Conservation (phyloP, 2,888 invertebrate genomes). For the Barypeithes pellucidus region DNA sequence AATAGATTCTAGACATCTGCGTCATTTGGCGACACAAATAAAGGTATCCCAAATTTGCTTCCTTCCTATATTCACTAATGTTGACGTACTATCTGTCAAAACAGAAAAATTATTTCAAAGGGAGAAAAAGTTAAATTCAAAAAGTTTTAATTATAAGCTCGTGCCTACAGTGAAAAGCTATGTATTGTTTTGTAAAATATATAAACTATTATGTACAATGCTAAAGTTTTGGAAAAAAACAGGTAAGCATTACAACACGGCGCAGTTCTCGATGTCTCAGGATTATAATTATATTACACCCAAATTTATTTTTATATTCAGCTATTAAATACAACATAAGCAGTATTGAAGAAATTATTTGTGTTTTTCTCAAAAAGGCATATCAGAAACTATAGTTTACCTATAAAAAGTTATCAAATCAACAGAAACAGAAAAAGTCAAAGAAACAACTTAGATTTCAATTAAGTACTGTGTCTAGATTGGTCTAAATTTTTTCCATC, state of each 20-base stretch:
- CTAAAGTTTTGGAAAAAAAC: constrained; percentile 86
- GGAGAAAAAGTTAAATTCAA: not conserved
- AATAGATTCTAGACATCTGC: no score
- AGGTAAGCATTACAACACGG: constrained; percentile 70
- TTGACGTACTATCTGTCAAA: constrained; percentile 47
- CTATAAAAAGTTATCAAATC: no score
- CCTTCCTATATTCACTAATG: constrained; percentile 28
- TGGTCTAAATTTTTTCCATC: no score
- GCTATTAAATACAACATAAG: no score
- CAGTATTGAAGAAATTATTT: no score
- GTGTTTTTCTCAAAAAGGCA: no score
- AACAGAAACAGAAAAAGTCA: no score
- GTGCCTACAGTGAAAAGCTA: not conserved
- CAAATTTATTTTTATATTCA: not conserved
- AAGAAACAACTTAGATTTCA: no score
- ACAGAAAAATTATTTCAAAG: constrained; percentile 22
- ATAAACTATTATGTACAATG: constrained; percentile 73
- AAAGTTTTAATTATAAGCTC: not conserved
- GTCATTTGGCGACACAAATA: no score
- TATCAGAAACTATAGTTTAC: no score
- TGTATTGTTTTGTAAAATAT: constrained; percentile 2
- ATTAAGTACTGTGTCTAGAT: no score
- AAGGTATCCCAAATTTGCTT: constrained; percentile 4
- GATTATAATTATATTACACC: not conserved
- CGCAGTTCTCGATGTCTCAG: no score